Conservation (phyloP, 2,113 vertebrate species). For the Lamprotornis superbus region DNA sequence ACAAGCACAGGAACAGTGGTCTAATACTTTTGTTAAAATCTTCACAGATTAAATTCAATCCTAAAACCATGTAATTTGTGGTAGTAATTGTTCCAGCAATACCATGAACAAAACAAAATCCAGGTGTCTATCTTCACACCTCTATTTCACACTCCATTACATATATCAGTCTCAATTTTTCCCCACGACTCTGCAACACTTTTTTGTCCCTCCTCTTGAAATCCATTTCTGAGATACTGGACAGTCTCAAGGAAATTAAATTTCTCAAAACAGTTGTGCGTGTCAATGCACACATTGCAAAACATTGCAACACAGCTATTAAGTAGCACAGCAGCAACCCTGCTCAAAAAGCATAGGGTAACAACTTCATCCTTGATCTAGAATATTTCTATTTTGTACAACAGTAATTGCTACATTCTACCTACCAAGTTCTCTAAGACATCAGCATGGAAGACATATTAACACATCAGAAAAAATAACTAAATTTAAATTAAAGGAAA, state of each 20-base stretch:
- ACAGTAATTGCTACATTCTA: not conserved
- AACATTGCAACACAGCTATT: not conserved
- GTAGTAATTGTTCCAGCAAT: not conserved
- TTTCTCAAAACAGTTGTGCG: not conserved
- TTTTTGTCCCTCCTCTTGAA: not conserved
- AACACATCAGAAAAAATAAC: not conserved
- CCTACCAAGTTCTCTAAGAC: not conserved
- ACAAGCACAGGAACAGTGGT: not conserved
- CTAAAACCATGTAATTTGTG: not conserved
- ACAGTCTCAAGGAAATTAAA: not conserved
- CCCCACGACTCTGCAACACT: fast-evolving
- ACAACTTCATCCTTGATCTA: not conserved
- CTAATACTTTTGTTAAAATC: not conserved
- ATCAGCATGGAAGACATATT: not conserved
- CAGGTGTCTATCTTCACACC: not conserved
- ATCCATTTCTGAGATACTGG: not conserved
- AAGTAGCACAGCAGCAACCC: not conserved
- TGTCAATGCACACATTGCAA: too few relatives aligned
- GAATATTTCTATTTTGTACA: not conserved
- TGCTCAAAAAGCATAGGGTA: not conserved
- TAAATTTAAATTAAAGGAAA: not conserved
- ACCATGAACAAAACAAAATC: not conserved
- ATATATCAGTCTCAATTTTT: not conserved
- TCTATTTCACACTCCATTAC: not conserved
- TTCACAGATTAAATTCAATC: not conserved